phyloP scores from a whole-genome alignment of 2,113 vertebrate genomes.

The Beaufortia kweichowensis region DNA sequence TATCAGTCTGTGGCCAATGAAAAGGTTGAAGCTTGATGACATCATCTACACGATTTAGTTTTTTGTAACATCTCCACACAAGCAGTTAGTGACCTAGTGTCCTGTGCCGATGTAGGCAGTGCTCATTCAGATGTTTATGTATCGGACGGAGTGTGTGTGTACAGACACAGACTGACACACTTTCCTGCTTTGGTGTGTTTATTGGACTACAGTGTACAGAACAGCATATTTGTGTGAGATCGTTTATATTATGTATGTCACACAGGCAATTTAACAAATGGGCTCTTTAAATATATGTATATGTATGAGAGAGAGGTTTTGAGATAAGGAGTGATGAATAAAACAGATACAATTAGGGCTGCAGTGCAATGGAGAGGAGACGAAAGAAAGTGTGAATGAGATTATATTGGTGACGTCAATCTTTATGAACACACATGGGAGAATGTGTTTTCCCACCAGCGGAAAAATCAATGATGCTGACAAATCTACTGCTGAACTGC shows the following conservation, averaged over 20 bases:
- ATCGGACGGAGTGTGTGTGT: conserved; percentile 19
- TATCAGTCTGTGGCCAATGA: neutral
- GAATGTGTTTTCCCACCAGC: conserved; percentile 46
- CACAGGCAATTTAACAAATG: neutral
- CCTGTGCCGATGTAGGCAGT: conserved; percentile 24
- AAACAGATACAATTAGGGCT: neutral
- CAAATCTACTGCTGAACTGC: conserved; percentile 37
- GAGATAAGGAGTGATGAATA: neutral
- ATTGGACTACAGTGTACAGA: neutral
- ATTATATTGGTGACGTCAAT: conserved; percentile 43
- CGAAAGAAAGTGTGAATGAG: conserved; percentile 1
- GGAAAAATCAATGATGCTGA: conserved; percentile 56
- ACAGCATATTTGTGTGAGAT: neutral
- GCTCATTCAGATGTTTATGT: conserved; percentile 55
- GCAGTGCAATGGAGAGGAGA: conserved; percentile 2
- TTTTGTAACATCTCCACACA: conserved; percentile 32
- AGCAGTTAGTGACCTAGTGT: conserved; percentile 40
- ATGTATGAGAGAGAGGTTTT: too few relatives aligned
- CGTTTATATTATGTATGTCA: neutral
- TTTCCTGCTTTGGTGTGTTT: neutral
- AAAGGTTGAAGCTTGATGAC: conserved; percentile 29
- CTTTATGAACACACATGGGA: conserved; percentile 33
- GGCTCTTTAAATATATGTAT: neutral
- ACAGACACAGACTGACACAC: conserved; percentile 7
- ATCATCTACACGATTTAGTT: conserved; percentile 24